These are phyloP conservation scores for Xiphorhynchus erythropygius DNA, from an alignment of 2,797 vertebrate genomes.

Conservation along the genomic window DNA sequence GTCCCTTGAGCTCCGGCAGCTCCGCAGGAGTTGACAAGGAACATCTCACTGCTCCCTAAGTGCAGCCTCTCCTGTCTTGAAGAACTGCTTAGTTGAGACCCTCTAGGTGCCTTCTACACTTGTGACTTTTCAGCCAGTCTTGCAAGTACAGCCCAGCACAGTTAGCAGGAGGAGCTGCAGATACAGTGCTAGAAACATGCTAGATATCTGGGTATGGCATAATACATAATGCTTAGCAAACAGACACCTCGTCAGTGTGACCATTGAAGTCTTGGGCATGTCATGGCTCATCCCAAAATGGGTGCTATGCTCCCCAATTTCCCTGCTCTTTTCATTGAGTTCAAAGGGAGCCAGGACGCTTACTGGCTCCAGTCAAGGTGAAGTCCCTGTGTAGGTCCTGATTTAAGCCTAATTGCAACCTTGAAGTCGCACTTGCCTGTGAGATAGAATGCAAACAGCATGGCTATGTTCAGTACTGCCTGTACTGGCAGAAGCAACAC, in stretches of 20 bases:
- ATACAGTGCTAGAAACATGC: accelerated
- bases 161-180: not conserved
- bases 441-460: not conserved
- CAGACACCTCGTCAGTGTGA: accelerated
- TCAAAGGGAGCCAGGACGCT: not conserved
- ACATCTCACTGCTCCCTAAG: not conserved
- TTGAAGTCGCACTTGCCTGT: not conserved
- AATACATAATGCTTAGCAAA: not conserved
- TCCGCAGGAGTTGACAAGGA: not conserved
- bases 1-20: not conserved
- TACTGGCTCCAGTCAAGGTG: accelerated
- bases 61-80: not conserved
- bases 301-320: not conserved
- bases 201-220: not conserved
- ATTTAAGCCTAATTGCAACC: not conserved
- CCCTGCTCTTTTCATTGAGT: not conserved
- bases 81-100: not conserved
- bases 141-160: not conserved
- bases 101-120: not conserved
- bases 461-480: not conserved
- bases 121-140: not conserved
- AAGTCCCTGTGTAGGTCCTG: not conserved
- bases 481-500: not conserved
- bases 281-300: not conserved
- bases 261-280: not conserved